Evolutionary conservation across 2,113 vertebrate genomes (phyloP), one percentile per base, ranked within the genome.

Genomic region (Rana temporaria): DNA sequence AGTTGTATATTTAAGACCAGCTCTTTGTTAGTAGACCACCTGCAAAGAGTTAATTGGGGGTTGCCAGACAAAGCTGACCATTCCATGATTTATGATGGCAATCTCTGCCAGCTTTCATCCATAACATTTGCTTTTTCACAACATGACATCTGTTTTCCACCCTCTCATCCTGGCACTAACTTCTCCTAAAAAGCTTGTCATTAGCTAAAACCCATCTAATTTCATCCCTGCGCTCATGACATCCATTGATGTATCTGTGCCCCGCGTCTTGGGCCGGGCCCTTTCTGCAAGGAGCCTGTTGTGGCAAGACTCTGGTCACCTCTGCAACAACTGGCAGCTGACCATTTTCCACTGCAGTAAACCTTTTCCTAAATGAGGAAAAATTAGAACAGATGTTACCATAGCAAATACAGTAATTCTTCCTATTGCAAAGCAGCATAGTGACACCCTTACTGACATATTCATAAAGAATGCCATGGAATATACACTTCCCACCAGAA

Each of bases 61-160:
- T 14, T 68, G 30, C 24, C 20, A 20, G 24, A 19, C 32, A 11
- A 20, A 59, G 34, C 53, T 52, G 32, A 70, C 7, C 30, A 70
- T 8, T 32, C 20, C 6, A 1, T 57, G 17, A 60, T 59, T 60
- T 68, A 60, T 60, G 26, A 42, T 17, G 4, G 42, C 24, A 30
- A 18, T 26, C n/a, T 56, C 53, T 76, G 72, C 71, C 73, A 75
- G 68, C 59, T 75, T 34, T 60, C 55, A 42, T 38, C 52, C 18
- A 76, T 75, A 75, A 75, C 72, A 42, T 82, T 82, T 42, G 63
- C 26, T 82, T 81, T 75, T 65, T 63, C 59, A 66, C 79, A 82
- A 56, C 59, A 53, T 76, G 63, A 75, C 81, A 82, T 82, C 81
- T 68, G 71, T 82, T 82, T 82, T 82, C 72, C 81, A 76, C 63